These are phyloP conservation scores for Cryptomyrus ogoouensis DNA, from an alignment of 2,113 vertebrate species.

Conservation along the genomic window DNA sequence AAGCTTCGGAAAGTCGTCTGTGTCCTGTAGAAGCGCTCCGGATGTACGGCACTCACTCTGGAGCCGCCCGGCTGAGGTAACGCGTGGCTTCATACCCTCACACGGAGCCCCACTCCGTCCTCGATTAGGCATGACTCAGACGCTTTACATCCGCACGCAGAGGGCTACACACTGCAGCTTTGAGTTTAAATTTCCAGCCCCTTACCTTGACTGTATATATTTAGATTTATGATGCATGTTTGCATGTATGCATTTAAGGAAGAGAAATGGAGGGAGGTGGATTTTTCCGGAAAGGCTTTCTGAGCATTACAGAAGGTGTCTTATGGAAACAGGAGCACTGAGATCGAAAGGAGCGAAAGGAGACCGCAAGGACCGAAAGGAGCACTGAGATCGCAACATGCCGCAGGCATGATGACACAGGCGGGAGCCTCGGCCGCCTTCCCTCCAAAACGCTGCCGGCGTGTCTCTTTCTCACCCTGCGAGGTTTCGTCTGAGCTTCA, in stretches of 20 bases:
- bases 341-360: too few species aligned
- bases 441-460: background rate
- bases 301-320: background rate
- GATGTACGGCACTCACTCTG: background rate
- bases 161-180: background rate
- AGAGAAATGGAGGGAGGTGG: background rate
- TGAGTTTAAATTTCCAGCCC: background rate
- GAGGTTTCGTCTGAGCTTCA: background rate
- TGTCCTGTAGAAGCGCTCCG: background rate
- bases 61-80: background rate
- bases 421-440: background rate
- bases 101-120: background rate
- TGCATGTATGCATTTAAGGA: background rate
- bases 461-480: background rate
- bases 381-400: background rate
- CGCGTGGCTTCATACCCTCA: background rate
- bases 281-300: background rate
- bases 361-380: too few species aligned
- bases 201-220: background rate
- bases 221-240: background rate
- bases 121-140: background rate
- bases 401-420: background rate
- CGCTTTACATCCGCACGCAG: too few species aligned
- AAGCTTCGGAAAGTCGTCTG: background rate
- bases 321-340: background rate